Percentiles rank a stretch among this genome's conserved stretches.
phyloP scores from a whole-genome alignment of 92 coral and sea anemone species.

The Bergia puertoricense region DNA sequence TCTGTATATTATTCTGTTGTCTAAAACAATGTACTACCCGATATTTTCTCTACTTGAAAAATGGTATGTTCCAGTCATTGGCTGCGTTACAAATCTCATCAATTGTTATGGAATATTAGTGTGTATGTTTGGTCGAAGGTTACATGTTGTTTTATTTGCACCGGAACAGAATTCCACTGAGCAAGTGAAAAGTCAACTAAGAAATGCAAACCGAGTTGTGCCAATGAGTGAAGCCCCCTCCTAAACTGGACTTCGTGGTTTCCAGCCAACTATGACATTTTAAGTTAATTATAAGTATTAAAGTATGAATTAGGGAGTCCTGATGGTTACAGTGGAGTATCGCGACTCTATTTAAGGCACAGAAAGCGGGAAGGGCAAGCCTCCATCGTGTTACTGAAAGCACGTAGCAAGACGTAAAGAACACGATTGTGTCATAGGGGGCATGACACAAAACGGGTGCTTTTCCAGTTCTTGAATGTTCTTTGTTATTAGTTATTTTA shows the following conservation, averaged over 20 bases:
- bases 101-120: constrained; percentile 34
- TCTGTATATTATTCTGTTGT: constrained; percentile 34
- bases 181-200: not conserved
- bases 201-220: not conserved
- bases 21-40: constrained; percentile 42
- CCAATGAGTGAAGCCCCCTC: not conserved
- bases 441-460: too few relatives aligned
- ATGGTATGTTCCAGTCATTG: constrained; percentile 35
- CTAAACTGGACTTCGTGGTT: not conserved
- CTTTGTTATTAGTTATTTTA: too few relatives aligned
- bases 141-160: constrained; percentile 29
- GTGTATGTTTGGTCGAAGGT: constrained; percentile 43
- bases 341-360: too few relatives aligned
- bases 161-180: constrained; percentile 30
- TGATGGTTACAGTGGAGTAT: too few relatives aligned
- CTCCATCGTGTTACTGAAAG: too few relatives aligned
- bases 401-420: too few relatives aligned
- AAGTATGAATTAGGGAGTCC: too few relatives aligned
- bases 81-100: constrained; percentile 42
- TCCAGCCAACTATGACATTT: not conserved
- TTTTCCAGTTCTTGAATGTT: too few relatives aligned
- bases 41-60: constrained; percentile 42
- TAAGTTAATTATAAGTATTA: too few relatives aligned
- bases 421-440: too few relatives aligned
- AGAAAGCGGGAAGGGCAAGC: too few relatives aligned